Conservation (phyloP, 2,113 vertebrate species). For the Thunnus maccoyii region DNA sequence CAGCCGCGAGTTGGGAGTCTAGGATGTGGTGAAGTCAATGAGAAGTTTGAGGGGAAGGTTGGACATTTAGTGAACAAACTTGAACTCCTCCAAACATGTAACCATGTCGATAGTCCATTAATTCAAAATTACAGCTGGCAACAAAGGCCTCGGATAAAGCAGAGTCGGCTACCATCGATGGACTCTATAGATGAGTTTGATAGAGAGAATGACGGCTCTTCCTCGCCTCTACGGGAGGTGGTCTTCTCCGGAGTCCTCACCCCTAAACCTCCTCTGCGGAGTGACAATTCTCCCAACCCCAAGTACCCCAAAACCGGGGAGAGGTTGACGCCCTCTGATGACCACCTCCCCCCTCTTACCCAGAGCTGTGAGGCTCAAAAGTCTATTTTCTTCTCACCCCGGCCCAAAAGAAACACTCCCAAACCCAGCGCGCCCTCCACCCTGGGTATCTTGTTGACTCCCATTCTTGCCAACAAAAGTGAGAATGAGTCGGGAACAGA, state of each 20-base stretch:
- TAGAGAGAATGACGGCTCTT: constrained; percentile 50
- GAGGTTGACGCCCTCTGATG: neutral
- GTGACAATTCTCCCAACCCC: neutral
- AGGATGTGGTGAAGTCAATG: neutral
- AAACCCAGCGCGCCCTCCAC: constrained; percentile 30
- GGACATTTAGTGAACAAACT: constrained; percentile 20
- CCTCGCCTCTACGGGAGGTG: constrained; percentile 2
- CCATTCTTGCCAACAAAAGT: constrained; percentile 51
- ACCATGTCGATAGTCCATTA: neutral
- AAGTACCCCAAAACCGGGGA: constrained; percentile 8
- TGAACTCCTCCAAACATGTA: constrained; percentile 14
- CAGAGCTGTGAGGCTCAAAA: constrained; percentile 33
- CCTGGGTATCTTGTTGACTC: constrained; percentile 72
- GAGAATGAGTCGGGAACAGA: constrained; percentile 18
- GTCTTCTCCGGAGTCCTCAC: constrained; percentile 55
- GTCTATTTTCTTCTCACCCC: constrained; percentile 41
- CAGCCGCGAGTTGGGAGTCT: neutral
- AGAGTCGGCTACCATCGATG: constrained; percentile 70
- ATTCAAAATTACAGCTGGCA: neutral
- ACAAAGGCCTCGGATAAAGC: constrained; percentile 14
- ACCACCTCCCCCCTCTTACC: constrained; percentile 55
- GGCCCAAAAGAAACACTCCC: constrained; percentile 32
- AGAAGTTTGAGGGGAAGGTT: constrained; percentile 39
- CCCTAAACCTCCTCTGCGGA: constrained; percentile 46
- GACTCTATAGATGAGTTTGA: constrained; percentile 82